Base-by-base conservation (phyloP, 1,140 invertebrate genomes). In the Diorhabda sublineata region DNA sequence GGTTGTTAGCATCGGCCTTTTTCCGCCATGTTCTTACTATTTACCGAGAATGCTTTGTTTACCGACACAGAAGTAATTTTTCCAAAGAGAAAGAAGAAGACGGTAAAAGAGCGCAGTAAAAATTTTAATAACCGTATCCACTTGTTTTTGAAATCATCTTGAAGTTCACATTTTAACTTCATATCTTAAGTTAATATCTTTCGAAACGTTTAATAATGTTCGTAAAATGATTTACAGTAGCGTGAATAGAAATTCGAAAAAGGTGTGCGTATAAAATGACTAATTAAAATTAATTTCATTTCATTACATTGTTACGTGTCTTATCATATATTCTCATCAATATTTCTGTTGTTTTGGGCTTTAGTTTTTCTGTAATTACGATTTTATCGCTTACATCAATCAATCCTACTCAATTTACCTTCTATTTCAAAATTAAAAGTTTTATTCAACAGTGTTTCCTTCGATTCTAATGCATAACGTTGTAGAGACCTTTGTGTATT, bases 141-240 rank as follows among this genome's bases (percentile, higher is more conserved):
- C 70, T 71, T 71, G 66, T 64, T 66, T 71, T 68, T 68, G 67
- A 71, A 71, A 71, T 71, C 68, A 71, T 71, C 67, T 71, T 68
- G 68, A 68, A 68, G 62, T 71, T 67, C 47, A 68, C 58, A 70
- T 60, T 59, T 67, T 60, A 45, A 59, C 52, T 67, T 67, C 65
- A 67, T 67, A 67, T 67, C 65, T 5, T 58, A 58, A 67, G 52
- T 67, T 59, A 60, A 67, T 67, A 60, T 59, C 44, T 60, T 67
- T 67, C 58, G 57, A 67, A 67, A 60, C 44, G 58, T 67, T 67
- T 57, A 57, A 64, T 56, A 64, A 45, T 41, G 45, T 41, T 47
- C 41, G 44, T 42, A 63, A 47, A 63, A 52, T 52, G 47, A 8
- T 52, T 52, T 8, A 6, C 47, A 52, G 47, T 6, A 52, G 6